Percentiles rank a stretch among this genome's conserved stretches.
phyloP scores from a whole-genome alignment of 1,140 invertebrate species.

The Drosophila santomea region DNA sequence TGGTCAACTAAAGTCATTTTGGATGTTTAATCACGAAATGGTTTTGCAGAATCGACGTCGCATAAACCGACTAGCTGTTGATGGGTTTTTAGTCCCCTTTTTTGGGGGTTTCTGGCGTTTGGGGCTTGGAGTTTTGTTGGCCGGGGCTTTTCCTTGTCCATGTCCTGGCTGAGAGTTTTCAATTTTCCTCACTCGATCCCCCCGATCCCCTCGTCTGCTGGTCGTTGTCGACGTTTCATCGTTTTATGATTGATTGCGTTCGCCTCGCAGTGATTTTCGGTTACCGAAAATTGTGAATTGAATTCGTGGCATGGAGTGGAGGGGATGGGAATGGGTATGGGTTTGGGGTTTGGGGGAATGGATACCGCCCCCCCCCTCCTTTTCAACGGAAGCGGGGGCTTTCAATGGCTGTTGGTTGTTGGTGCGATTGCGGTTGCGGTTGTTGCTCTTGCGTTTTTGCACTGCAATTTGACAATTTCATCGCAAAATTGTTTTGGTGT shows the following conservation, averaged over 20 bases:
- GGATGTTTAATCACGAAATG: neutral
- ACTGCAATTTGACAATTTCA: conserved; percentile 81
- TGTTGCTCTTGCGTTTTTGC: conserved; percentile 77
- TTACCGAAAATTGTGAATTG: conserved; percentile 75
- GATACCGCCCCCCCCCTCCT: too few species aligned
- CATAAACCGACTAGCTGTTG: conserved; percentile 11
- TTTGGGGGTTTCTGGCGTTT: neutral
- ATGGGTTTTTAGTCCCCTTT: conserved; percentile 10
- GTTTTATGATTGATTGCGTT: conserved; percentile 80
- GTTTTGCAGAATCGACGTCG: neutral
- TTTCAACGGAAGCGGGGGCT: neutral
- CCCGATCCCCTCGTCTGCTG: conserved; percentile 6
- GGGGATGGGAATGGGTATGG: too few species aligned
- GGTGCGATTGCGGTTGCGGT: conserved; percentile 64
- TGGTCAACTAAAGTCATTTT: too few species aligned
- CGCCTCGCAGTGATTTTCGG: conserved; percentile 72
- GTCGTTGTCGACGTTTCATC: conserved; percentile 68
- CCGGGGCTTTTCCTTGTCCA: conserved; percentile 37
- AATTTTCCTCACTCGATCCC: conserved; percentile 48
- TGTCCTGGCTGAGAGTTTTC: conserved; percentile 63
- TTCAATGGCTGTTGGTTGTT: conserved; percentile 37
- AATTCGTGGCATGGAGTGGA: conserved; percentile 37
- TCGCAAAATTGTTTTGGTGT: conserved; percentile 82
- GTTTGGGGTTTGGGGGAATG: neutral
- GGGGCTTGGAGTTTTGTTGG: neutral